Conservation (phyloP, 2,797 vertebrate genomes). For the Setipinna tenuifilis region DNA sequence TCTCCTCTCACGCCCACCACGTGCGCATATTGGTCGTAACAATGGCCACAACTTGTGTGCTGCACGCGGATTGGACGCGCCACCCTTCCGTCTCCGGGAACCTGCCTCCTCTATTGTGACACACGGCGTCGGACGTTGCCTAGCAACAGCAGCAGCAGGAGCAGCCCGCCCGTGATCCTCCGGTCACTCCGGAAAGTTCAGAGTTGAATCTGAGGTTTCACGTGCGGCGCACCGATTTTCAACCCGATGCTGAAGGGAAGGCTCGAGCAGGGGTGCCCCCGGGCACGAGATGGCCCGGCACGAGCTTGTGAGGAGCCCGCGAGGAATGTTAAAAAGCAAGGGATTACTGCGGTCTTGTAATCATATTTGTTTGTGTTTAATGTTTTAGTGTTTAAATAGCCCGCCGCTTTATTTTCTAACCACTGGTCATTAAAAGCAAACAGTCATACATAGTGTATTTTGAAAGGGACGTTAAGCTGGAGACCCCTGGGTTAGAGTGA, state of each 20-base stretch:
- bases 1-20: slow-evolving; percentile 35
- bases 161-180: neutral
- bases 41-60: neutral
- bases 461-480: too few species aligned
- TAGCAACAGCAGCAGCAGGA: slow-evolving; percentile 40
- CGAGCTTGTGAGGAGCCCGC: too few species aligned
- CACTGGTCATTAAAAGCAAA: too few species aligned
- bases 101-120: slow-evolving; percentile 31
- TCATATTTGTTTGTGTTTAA: too few species aligned
- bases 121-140: slow-evolving; percentile 52
- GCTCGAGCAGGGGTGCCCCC: too few species aligned
- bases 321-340: too few species aligned
- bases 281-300: too few species aligned
- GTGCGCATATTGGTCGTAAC: slow-evolving; percentile 40
- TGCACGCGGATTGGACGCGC: slow-evolving; percentile 39
- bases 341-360: too few species aligned
- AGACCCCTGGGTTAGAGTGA: too few species aligned
- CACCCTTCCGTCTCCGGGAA: slow-evolving; percentile 26
- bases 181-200: neutral
- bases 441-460: too few species aligned
- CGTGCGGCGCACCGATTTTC: neutral
- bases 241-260: neutral
- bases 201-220: neutral
- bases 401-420: too few species aligned
- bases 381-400: too few species aligned